Conservation (phyloP, 2,888 invertebrate species). For the Hirtodrosophila cameraria region DNA sequence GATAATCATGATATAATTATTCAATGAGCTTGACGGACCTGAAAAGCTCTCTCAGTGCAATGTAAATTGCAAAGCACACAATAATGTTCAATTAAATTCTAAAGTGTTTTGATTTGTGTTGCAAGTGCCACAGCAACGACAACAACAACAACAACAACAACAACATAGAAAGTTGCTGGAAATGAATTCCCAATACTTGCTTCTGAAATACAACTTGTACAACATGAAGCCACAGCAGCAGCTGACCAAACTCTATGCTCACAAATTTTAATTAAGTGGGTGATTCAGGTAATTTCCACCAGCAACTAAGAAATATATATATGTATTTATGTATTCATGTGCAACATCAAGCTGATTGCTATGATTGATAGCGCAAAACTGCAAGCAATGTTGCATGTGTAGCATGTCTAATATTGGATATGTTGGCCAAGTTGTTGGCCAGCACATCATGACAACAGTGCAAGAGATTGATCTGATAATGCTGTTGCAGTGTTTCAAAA, state of each 20-base stretch:
- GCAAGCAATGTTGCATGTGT: too few species aligned
- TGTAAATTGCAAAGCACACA: constrained; percentile 26
- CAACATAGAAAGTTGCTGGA: constrained; percentile 1
- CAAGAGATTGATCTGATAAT: too few species aligned
- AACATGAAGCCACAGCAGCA: not conserved
- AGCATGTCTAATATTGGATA: too few species aligned
- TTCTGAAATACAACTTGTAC: not conserved
- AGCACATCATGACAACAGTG: too few species aligned
- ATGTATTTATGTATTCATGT: not conserved
- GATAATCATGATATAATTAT: constrained; percentile 28
- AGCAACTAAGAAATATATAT: too few species aligned
- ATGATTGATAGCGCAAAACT: constrained; percentile 30
- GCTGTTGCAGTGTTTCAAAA: too few species aligned
- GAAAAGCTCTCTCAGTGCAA: constrained; percentile 3
- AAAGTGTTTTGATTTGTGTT: constrained; percentile 44
- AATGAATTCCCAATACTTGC: not conserved
- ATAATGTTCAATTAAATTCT: constrained; percentile 50
- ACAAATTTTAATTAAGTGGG: constrained; percentile 41
- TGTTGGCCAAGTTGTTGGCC: too few species aligned
- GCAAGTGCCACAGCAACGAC: constrained; percentile 3
- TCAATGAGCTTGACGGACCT: constrained; percentile 6
- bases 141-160: constrained; percentile 1
- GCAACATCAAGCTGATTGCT: constrained; percentile 22
- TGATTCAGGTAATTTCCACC: constrained; percentile 22
- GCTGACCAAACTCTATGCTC: not conserved